Percentiles rank a stretch among this genome's conserved stretches.
Evolutionary conservation across 1,140 invertebrate species (phyloP).

Genomic region (Whitmania pigra): DNA sequence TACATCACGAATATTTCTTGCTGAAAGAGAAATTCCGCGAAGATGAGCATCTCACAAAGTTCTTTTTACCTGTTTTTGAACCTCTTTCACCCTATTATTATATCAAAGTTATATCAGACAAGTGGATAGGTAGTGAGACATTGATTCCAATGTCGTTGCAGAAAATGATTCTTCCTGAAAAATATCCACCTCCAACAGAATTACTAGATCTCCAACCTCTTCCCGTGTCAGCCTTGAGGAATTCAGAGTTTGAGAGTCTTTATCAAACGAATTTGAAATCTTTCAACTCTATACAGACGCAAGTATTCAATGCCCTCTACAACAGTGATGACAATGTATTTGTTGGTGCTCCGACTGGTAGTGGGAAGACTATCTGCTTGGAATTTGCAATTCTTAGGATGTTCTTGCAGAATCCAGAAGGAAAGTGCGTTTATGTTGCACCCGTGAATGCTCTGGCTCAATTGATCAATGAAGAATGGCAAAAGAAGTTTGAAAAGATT

Average conservation of each 20-base stretch:
- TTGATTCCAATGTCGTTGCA: constrained; percentile 92
- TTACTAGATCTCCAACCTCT: constrained; percentile 91
- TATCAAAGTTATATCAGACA: constrained; percentile 56
- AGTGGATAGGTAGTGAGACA: constrained; percentile 66
- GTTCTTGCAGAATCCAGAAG: constrained; percentile 49
- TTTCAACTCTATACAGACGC: constrained; percentile 98
- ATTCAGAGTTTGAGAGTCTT: constrained; percentile 68
- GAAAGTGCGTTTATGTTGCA: constrained; percentile 77
- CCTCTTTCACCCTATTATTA: constrained; percentile 97
- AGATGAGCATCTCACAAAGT: constrained; percentile 92
- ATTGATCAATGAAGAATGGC: constrained; percentile 77
- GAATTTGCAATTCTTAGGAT: constrained; percentile 89
- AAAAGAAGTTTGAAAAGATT: constrained; percentile 68
- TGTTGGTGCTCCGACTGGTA: constrained; percentile 90
- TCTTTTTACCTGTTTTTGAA: constrained; percentile 96
- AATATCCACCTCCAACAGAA: constrained; percentile 93
- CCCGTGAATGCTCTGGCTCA: constrained; percentile 82
- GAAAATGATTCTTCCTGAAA: constrained; percentile 92
- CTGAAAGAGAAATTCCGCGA: constrained; percentile 83
- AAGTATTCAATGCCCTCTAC: constrained; percentile 96
- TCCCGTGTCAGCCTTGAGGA: constrained; percentile 63
- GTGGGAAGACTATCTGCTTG: constrained; percentile 89
- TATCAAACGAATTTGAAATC: constrained; percentile 74
- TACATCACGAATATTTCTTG: constrained; percentile 96
- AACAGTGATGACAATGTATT: constrained; percentile 98